These are phyloP conservation scores for Phrynocephalus guinanensis DNA, from an alignment of 2,797 vertebrate genomes.

Conservation along the genomic window DNA sequence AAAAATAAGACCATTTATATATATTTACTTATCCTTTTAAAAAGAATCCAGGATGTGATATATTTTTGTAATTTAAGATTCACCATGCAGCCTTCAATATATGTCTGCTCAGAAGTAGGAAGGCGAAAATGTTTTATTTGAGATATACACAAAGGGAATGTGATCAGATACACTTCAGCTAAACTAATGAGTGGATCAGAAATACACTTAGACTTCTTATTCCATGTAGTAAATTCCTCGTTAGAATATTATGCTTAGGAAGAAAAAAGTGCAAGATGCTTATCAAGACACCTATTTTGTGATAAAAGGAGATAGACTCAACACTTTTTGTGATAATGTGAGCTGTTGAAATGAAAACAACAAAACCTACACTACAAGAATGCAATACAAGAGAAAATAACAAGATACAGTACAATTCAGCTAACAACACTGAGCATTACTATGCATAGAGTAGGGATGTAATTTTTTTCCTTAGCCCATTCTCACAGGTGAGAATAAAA, in stretches of 20 bases:
- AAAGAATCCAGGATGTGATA: neutral
- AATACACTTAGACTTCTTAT: neutral
- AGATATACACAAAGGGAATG: neutral
- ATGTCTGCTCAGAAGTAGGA: neutral
- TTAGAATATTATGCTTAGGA: neutral
- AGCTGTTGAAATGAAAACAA: too few relatives aligned
- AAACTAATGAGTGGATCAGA: neutral
- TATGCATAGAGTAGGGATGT: too few relatives aligned
- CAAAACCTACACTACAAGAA: too few relatives aligned
- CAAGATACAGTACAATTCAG: too few relatives aligned
- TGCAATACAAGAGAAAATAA: too few relatives aligned
- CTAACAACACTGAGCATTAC: too few relatives aligned
- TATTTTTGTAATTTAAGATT: slow-evolving; percentile 6
- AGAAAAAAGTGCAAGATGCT: neutral
- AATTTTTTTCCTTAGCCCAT: too few relatives aligned
- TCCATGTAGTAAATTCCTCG: neutral
- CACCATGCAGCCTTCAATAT: neutral
- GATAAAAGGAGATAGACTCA: too few relatives aligned
- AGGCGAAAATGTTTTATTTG: neutral
- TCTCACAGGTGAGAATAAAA: too few relatives aligned
- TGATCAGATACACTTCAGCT: neutral
- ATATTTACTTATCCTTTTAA: neutral
- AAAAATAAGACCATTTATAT: neutral
- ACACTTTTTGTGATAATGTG: too few relatives aligned
- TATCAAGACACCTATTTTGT: neutral